Evolutionary conservation across 2,888 invertebrate genomes (phyloP).

Genomic region (Zelleria hepariella): DNA sequence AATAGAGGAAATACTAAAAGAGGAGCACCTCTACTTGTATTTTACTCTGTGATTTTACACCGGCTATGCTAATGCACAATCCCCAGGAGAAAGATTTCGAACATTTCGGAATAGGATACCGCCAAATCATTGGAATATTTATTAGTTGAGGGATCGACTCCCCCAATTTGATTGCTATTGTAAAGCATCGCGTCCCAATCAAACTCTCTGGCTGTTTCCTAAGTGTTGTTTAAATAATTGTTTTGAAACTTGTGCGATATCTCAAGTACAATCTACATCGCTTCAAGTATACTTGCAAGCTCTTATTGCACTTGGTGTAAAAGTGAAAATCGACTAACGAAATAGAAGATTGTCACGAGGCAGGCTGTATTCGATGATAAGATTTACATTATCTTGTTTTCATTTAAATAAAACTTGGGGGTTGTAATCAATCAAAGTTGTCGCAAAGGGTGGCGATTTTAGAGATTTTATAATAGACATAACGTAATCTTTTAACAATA

Average conservation of each 20-base stretch:
- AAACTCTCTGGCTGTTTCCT: not conserved
- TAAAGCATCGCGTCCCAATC: not conserved
- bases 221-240: not conserved
- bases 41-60: not conserved
- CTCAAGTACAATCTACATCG: not conserved
- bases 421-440: not conserved
- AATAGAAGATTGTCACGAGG: not conserved
- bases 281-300: not conserved
- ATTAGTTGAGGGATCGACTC: slow-evolving; percentile 49
- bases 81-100: slow-evolving; percentile 61
- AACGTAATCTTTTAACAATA: no score
- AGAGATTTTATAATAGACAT: no score
- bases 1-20: no score
- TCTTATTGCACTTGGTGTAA: not conserved
- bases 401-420: not conserved
- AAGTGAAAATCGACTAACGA: not conserved
- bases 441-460: not conserved
- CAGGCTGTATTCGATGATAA: not conserved
- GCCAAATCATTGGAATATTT: slow-evolving; percentile 64
- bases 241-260: not conserved
- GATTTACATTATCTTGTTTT: not conserved
- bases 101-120: slow-evolving; percentile 52
- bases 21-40: no score
- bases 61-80: slow-evolving; percentile 49
- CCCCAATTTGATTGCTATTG: slow-evolving; percentile 19